These are phyloP conservation scores for Solenopsis invicta DNA, from an alignment of 1,140 invertebrate species.

Conservation along the genomic window DNA sequence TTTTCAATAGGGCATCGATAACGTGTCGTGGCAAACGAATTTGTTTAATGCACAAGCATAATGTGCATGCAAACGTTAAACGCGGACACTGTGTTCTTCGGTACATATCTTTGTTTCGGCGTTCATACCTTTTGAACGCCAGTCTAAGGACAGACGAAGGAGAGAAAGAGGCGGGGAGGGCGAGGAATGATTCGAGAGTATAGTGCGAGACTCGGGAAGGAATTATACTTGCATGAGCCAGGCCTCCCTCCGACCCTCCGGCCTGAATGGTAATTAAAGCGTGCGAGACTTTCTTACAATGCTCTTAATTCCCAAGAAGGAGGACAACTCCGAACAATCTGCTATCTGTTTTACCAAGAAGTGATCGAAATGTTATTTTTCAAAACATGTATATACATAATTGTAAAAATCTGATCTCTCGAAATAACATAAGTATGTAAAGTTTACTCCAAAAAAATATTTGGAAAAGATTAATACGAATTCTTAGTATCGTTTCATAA, in stretches of 20 bases:
- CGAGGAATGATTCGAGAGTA: slow-evolving; percentile 62
- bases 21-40: background rate
- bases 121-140: slow-evolving; percentile 17
- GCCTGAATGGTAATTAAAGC: slow-evolving; percentile 82
- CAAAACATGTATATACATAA: background rate
- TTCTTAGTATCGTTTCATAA: background rate
- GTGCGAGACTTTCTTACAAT: slow-evolving; percentile 76
- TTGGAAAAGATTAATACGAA: background rate
- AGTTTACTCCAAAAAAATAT: background rate
- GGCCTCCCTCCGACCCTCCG: slow-evolving; percentile 75
- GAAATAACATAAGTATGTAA: background rate
- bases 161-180: slow-evolving; percentile 50
- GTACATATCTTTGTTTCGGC: slow-evolving; percentile 33
- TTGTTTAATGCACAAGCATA: background rate
- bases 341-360: slow-evolving; percentile 9
- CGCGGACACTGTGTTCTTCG: background rate
- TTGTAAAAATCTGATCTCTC: background rate
- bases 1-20: background rate
- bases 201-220: slow-evolving; percentile 62
- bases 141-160: slow-evolving; percentile 39
- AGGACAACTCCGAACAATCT: slow-evolving; percentile 59
- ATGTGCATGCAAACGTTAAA: background rate
- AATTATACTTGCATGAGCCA: slow-evolving; percentile 83
- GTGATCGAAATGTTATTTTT: background rate
- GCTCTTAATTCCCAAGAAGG: slow-evolving; percentile 75